A percentile compares a stretch with the other conserved stretches of the same genome.
phyloP scores from a whole-genome alignment of 2,113 vertebrate genomes.

The Tachysurus fulvidraco region DNA sequence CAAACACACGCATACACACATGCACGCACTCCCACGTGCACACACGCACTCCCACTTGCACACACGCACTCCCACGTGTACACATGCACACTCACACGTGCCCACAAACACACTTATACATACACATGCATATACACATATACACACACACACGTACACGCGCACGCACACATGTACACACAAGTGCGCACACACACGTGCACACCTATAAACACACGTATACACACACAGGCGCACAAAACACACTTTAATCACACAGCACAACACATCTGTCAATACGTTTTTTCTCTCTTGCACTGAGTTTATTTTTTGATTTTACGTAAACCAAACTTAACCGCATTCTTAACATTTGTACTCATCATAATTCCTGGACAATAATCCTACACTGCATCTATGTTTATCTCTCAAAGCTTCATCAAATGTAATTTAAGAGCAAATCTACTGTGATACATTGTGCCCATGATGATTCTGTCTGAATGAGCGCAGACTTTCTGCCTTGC shows the following conservation, averaged over 20 bases:
- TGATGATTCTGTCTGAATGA: background rate
- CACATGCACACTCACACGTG: no score
- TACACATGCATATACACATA: no score
- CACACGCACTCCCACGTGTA: no score
- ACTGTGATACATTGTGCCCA: background rate
- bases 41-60: no score
- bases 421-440: background rate
- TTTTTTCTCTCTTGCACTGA: no score
- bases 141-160: no score
- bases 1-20: background rate
- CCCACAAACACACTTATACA: background rate
- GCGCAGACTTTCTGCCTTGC: background rate
- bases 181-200: background rate
- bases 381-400: background rate
- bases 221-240: background rate
- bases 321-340: background rate
- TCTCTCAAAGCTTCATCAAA: no score
- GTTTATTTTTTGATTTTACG: background rate
- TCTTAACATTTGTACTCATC: background rate
- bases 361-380: background rate
- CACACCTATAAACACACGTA: background rate
- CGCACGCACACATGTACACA: no score
- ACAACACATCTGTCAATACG: background rate
- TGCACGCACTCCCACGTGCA: no score
- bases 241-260: background rate